Conservation (phyloP, 2,888 invertebrate genomes). For the Sinodicranocentrus sp. region DNA sequence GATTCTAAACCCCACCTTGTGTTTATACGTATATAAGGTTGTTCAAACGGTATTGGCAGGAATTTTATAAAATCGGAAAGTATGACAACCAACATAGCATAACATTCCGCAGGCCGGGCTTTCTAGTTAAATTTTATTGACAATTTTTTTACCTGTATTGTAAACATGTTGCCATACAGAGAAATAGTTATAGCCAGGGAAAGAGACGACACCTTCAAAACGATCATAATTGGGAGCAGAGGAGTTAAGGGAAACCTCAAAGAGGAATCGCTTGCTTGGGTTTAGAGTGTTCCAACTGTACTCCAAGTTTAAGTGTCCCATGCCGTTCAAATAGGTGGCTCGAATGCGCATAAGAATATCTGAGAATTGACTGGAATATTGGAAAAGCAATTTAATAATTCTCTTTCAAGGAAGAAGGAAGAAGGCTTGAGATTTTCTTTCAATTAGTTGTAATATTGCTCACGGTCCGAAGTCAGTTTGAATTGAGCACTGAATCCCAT, state of each 20-base stretch:
- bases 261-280: slow-evolving; percentile 67
- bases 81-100: too few relatives aligned
- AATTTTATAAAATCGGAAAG: too few relatives aligned
- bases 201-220: slow-evolving; percentile 65
- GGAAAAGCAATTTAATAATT: too few relatives aligned
- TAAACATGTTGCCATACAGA: slow-evolving; percentile 65
- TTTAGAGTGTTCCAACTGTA: slow-evolving; percentile 73
- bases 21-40: too few relatives aligned
- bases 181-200: slow-evolving; percentile 68
- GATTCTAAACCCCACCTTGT: too few relatives aligned
- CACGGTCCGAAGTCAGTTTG: slow-evolving; percentile 75
- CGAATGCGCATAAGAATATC: slow-evolving; percentile 70
- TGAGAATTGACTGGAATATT: slow-evolving; percentile 68
- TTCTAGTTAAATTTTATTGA: too few relatives aligned
- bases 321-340: slow-evolving; percentile 72
- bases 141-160: slow-evolving; percentile 70
- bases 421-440: too few relatives aligned
- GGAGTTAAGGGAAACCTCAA: slow-evolving; percentile 69
- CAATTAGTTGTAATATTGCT: slow-evolving; percentile 55
- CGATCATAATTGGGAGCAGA: slow-evolving; percentile 57
- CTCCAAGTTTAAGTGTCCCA: slow-evolving; percentile 68
- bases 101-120: too few relatives aligned
- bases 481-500: slow-evolving; percentile 71
- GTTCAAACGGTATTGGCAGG: too few relatives aligned
- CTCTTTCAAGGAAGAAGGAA: too few relatives aligned